Evolutionary conservation across 2,888 invertebrate genomes (phyloP), one percentile per base, ranked within the genome.

Genomic region (Pimpla rufipes): DNA sequence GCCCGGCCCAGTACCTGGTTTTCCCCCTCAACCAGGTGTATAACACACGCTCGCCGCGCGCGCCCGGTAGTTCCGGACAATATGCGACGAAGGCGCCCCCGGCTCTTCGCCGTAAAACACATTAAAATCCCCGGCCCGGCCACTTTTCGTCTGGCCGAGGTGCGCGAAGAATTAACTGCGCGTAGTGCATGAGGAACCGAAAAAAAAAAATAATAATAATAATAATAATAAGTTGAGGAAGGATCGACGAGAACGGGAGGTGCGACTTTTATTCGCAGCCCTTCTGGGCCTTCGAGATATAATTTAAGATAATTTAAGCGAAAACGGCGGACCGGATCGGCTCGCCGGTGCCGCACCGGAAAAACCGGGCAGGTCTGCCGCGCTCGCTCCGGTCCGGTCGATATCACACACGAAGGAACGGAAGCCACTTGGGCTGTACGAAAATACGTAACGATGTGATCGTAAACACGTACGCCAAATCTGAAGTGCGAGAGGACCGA

Each of bases 11-110:
- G 45, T 64, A 78, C 71, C 52, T 64, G 70, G 70, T 66, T 66
- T 62, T 71, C 45, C 79, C 71, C 79, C 71, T 21, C 47, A 11
- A 55, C 74, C 74, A 62, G 74, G 74, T 74, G 74, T 74, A 74
- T 37, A 73, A 73, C 62, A 74, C 50, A 74, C 42, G 66, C 47
- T 62, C 21, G 62, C 37, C 29, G 52, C 64, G 29, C 18, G 35
- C 52, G 37, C n/a, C n/a, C n/a, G n/a, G n/a, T 16, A 29, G 47
- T 62, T 62, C 62, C 37, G 59, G 2, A 62, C 62, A 74, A 74
- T 62, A 47, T 29, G 45, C 35, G 37, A 74, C 47, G 47, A 5
- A n/a, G 5, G 47, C 50, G 59, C 45, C 45, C 59, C 73, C 47
- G 13, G 62, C 23, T 71, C 55, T 70, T 21, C 59, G 45, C n/a